Conservation (phyloP, 2,888 invertebrate species). For the Eristalinus aeneus region DNA sequence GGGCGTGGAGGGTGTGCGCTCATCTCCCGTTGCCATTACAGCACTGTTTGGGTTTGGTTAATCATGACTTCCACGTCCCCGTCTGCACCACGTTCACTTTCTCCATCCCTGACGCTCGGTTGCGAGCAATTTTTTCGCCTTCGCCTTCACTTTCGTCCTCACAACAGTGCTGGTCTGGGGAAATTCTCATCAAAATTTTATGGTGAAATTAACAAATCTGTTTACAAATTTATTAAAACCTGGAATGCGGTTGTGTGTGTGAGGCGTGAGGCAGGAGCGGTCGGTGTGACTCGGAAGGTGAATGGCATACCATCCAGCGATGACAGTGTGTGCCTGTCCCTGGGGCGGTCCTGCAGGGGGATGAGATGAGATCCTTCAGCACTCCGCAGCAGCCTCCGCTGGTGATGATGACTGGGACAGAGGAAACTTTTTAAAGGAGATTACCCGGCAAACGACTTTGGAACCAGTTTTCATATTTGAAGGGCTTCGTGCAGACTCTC, state of each 20-base stretch:
- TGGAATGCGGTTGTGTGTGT: constrained; percentile 65
- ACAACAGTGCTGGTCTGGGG: constrained; percentile 72
- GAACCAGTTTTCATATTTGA: constrained; percentile 64
- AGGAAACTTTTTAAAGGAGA: constrained; percentile 52
- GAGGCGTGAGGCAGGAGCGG: constrained; percentile 60
- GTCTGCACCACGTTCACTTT: constrained; percentile 21
- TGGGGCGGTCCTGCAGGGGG: background rate
- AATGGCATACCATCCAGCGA: constrained; percentile 5
- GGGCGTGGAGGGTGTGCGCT: constrained; percentile 13
- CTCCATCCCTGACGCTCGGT: background rate
- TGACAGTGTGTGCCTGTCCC: background rate
- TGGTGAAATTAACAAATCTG: constrained; percentile 81
- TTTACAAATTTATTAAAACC: constrained; percentile 81
- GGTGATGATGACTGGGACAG: constrained; percentile 47
- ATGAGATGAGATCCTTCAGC: constrained; percentile 4
- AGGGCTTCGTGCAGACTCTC: constrained; percentile 43
- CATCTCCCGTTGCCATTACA: constrained; percentile 47
- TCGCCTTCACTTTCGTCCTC: constrained; percentile 28
- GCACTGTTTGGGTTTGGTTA: constrained; percentile 61
- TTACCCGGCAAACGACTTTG: constrained; percentile 57
- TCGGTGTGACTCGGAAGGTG: constrained; percentile 18
- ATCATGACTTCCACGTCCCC: constrained; percentile 51
- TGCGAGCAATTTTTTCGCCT: background rate
- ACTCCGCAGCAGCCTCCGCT: background rate
- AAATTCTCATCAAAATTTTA: constrained; percentile 80